Percentiles rank a stretch among this genome's conserved stretches.
Evolutionary conservation across 1,140 invertebrate species (phyloP).

Genomic region (Magallana ariakensis): DNA sequence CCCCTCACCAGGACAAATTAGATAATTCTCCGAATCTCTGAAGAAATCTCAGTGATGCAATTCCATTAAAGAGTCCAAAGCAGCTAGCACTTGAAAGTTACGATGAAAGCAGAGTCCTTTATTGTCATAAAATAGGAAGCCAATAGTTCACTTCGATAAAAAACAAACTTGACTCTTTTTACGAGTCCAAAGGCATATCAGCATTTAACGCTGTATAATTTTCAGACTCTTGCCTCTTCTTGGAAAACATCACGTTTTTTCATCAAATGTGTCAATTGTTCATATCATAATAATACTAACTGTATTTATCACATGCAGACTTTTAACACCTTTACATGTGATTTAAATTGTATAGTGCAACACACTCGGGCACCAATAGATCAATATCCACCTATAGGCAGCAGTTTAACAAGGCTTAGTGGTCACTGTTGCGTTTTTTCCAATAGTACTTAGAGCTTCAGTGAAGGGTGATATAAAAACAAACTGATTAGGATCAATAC

Average conservation of each 20-base stretch:
- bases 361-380: not conserved
- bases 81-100: not conserved
- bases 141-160: not conserved
- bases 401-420: not conserved
- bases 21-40: not conserved
- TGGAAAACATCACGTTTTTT: not conserved
- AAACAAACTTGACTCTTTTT: not conserved
- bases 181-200: not conserved
- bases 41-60: not conserved
- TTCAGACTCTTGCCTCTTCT: too few species aligned
- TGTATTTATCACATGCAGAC: not conserved
- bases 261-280: not conserved
- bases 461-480: slow-evolving; percentile 20
- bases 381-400: slow-evolving; percentile 17
- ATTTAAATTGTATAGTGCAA: not conserved
- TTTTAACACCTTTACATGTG: not conserved
- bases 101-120: not conserved
- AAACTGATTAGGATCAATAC: slow-evolving; percentile 10
- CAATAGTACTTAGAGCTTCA: not conserved
- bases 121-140: not conserved
- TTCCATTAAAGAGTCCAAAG: not conserved
- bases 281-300: not conserved
- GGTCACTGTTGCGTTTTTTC: not conserved
- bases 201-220: too few species aligned
- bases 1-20: not conserved